phyloP scores from a whole-genome alignment of 2,797 vertebrate genomes.

The Lagocephalus sceleratus region DNA sequence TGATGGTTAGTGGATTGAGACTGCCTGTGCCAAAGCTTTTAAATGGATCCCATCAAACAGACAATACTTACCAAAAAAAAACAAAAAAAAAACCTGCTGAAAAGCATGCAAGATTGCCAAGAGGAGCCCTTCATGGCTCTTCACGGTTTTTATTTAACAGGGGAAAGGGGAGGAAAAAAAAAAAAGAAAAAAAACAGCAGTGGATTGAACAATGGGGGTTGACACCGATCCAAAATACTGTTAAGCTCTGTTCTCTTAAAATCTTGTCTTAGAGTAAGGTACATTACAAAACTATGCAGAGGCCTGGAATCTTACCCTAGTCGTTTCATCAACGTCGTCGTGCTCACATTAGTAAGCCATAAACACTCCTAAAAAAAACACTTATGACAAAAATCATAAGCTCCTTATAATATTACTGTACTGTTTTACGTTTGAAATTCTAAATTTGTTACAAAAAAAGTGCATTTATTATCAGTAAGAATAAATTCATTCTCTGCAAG shows the following conservation, averaged over 20 bases:
- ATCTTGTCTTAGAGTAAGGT: slow-evolving; percentile 32
- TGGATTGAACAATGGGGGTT: slow-evolving; percentile 35
- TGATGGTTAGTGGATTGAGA: slow-evolving; percentile 50
- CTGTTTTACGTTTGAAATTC: slow-evolving; percentile 56
- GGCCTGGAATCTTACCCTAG: slow-evolving; percentile 55
- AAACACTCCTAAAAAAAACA: slow-evolving; percentile 67
- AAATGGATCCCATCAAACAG: slow-evolving; percentile 31
- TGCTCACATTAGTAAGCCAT: slow-evolving; percentile 55
- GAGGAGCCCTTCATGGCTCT: slow-evolving; percentile 19
- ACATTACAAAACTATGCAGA: slow-evolving; percentile 57
- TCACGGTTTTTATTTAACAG: slow-evolving; percentile 5
- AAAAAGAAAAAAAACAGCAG: slow-evolving; percentile 19
- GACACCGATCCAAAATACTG: slow-evolving; percentile 45
- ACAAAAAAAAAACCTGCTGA: slow-evolving; percentile 20
- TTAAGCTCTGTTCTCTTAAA: not conserved
- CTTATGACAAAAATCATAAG: slow-evolving; percentile 58
- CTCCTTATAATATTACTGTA: slow-evolving; percentile 57
- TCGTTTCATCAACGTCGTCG: slow-evolving; percentile 52
- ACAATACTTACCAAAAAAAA: slow-evolving; percentile 10
- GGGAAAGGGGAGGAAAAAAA: too few relatives aligned
- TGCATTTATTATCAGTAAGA: slow-evolving; percentile 69
- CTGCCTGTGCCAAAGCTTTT: slow-evolving; percentile 57
- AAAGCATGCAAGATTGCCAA: slow-evolving; percentile 49
- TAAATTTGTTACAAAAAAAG: slow-evolving; percentile 70
- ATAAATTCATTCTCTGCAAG: slow-evolving; percentile 53